These are phyloP conservation scores for Leptoclinus maculatus DNA, from an alignment of 2,797 vertebrate genomes.

Conservation along the genomic window DNA sequence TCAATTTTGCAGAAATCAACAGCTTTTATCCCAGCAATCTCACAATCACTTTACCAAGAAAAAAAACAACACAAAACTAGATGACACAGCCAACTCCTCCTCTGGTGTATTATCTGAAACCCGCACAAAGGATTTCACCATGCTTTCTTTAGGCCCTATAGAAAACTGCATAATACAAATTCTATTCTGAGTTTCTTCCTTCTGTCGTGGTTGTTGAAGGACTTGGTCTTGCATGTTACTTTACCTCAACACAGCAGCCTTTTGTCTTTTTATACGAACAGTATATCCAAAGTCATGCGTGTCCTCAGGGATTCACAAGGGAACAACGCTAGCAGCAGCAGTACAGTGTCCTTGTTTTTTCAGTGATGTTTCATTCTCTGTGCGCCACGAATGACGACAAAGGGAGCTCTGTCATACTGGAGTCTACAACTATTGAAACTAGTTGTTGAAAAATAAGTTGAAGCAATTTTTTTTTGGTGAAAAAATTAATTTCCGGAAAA, in stretches of 20 bases:
- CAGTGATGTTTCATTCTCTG: background rate
- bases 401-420: background rate
- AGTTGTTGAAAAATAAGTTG: background rate
- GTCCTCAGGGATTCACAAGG: background rate
- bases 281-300: slow-evolving; percentile 10
- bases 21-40: background rate
- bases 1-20: slow-evolving; percentile 43
- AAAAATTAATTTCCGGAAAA: background rate
- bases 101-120: slow-evolving; percentile 30
- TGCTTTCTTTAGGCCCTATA: slow-evolving; percentile 19
- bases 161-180: slow-evolving; percentile 27
- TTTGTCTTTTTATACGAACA: slow-evolving; percentile 8
- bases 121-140: slow-evolving; percentile 39
- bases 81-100: slow-evolving; percentile 11
- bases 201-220: slow-evolving; percentile 14
- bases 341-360: slow-evolving; percentile 21
- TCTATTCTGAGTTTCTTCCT: background rate
- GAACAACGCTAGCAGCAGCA: background rate
- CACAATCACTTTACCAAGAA: background rate
- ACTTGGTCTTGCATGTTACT: background rate
- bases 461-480: background rate
- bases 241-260: slow-evolving; percentile 14
- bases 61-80: background rate
- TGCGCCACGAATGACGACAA: background rate
- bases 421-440: background rate